A percentile compares a stretch with the other conserved stretches of the same genome.
Evolutionary conservation across 2,888 invertebrate species (phyloP).

Genomic region (Apeira syringaria): DNA sequence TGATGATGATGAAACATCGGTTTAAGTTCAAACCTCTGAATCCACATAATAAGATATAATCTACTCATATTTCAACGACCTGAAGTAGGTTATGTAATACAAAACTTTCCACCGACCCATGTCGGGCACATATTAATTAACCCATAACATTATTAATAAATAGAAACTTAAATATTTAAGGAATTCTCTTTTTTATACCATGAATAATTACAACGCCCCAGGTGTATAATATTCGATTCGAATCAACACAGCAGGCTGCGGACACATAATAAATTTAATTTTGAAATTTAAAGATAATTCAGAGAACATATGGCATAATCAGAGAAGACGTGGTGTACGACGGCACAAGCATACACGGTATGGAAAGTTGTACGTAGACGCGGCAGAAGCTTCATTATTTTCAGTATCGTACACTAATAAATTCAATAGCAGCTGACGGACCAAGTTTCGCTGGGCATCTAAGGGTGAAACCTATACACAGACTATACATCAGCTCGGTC

Average conservation of each 20-base stretch:
- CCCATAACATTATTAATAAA: constrained; percentile 58
- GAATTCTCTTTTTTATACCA: constrained; percentile 50
- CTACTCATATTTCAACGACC: background rate
- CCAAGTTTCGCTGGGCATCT: too few species aligned
- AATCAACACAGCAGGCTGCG: constrained; percentile 51
- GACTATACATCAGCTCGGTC: too few species aligned
- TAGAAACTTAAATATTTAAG: constrained; percentile 59
- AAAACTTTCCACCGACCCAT: constrained; percentile 47
- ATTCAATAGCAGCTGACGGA: too few species aligned
- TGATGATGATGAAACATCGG: too few species aligned
- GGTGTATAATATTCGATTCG: constrained; percentile 55
- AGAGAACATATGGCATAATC: constrained; percentile 38
- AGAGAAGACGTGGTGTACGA: background rate
- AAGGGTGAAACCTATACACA: too few species aligned
- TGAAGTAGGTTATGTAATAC: background rate
- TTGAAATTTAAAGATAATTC: constrained; percentile 48
- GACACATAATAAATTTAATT: constrained; percentile 61
- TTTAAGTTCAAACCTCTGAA: too few species aligned
- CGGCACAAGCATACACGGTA: background rate
- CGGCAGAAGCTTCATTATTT: too few species aligned
- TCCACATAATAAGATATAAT: too few species aligned
- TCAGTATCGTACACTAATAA: too few species aligned
- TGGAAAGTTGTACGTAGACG: background rate
- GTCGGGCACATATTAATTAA: constrained; percentile 55
- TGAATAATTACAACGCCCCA: constrained; percentile 57